A percentile compares a stretch with the other conserved stretches of the same genome.
Conservation (phyloP, 2,888 invertebrate species). For the Lithophane semibrunnea region DNA sequence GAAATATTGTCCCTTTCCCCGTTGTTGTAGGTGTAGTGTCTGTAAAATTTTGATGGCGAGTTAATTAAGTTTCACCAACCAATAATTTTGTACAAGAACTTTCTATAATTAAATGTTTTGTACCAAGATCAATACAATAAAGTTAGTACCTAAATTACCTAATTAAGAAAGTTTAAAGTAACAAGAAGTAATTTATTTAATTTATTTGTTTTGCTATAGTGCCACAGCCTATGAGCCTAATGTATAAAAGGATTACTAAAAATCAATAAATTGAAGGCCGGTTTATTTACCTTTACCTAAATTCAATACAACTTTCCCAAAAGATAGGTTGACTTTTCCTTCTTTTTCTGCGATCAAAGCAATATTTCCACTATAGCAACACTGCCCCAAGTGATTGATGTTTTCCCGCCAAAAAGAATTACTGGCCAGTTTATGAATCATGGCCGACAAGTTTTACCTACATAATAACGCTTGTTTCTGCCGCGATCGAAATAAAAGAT, state of each 20-base stretch:
- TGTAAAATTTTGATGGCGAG: neutral
- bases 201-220: neutral
- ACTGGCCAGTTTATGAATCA: constrained; percentile 73
- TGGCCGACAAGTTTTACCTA: constrained; percentile 65
- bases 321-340: neutral
- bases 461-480: constrained; percentile 71
- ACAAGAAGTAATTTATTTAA: neutral
- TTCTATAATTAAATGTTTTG: neutral
- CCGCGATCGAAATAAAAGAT: constrained; percentile 66
- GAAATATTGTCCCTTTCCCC: constrained; percentile 39
- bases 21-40: neutral
- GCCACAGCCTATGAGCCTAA: neutral
- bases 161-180: constrained; percentile 7
- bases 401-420: constrained; percentile 72
- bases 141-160: neutral
- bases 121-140: constrained; percentile 2
- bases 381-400: constrained; percentile 72
- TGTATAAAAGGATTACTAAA: neutral
- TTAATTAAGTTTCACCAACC: neutral
- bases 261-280: neutral
- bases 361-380: constrained; percentile 48
- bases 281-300: neutral
- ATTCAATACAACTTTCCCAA: constrained; percentile 1
- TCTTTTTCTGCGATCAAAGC: neutral
- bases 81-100: neutral